Percentiles rank a stretch among this genome's conserved stretches.
Evolutionary conservation across 2,797 vertebrate genomes (phyloP).

Genomic region (Lagorchestes hirsutus): DNA sequence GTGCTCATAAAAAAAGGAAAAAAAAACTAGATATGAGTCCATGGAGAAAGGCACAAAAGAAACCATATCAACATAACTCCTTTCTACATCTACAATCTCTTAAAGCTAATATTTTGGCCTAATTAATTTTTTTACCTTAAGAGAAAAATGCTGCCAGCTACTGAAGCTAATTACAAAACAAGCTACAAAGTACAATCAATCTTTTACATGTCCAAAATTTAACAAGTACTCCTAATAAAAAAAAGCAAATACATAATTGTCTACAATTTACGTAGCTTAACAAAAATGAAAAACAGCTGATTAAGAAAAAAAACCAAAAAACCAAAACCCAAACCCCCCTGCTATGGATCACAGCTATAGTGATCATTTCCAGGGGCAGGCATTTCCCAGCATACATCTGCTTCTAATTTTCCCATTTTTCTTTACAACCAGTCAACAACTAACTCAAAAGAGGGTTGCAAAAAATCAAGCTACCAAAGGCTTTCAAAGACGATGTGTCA

Average conservation of each 20-base stretch:
- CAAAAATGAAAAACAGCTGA: conserved; percentile 12
- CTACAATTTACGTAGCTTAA: conserved; percentile 44
- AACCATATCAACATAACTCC: background rate
- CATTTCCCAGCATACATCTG: background rate
- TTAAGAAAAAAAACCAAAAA: background rate
- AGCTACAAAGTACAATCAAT: background rate
- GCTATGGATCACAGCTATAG: conserved; percentile 17
- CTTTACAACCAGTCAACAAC: background rate
- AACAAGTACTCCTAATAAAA: background rate
- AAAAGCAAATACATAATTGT: conserved; percentile 40
- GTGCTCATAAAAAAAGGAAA: conserved; percentile 22
- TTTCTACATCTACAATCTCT: conserved; percentile 5
- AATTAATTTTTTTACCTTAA: conserved; percentile 44
- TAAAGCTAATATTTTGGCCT: background rate
- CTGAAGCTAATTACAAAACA: conserved; percentile 30
- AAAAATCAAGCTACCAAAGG: conserved; percentile 46
- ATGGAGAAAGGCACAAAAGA: conserved; percentile 27
- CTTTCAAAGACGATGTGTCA: background rate
- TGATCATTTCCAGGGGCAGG: conserved; percentile 37
- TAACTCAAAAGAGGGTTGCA: conserved; percentile 33
- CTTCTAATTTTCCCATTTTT: conserved; percentile 45
- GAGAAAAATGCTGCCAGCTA: conserved; percentile 33
- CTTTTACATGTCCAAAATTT: background rate
- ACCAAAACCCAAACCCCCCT: background rate
- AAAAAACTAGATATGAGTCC: conserved; percentile 32